These are phyloP conservation scores for Paralichthys olivaceus DNA, from an alignment of 2,113 vertebrate genomes.

Conservation along the genomic window DNA sequence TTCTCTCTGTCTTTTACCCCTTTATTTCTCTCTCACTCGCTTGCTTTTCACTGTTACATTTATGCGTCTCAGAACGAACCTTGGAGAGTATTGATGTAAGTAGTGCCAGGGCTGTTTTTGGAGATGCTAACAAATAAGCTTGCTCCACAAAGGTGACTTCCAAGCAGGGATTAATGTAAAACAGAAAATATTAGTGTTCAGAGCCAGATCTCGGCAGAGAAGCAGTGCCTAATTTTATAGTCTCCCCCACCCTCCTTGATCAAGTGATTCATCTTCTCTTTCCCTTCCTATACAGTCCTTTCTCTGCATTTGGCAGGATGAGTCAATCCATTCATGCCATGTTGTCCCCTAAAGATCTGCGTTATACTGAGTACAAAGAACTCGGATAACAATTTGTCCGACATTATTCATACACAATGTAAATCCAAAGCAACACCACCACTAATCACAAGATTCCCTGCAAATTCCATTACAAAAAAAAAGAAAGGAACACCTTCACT, in stretches of 20 bases:
- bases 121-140: constrained; percentile 56
- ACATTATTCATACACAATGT: background rate
- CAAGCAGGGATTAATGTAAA: constrained; percentile 62
- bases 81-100: constrained; percentile 59
- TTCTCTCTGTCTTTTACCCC: background rate
- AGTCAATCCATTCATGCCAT: constrained; percentile 26
- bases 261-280: constrained; percentile 48
- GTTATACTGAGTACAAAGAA: constrained; percentile 4
- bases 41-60: constrained; percentile 37
- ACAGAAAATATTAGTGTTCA: constrained; percentile 54
- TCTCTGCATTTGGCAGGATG: constrained; percentile 35
- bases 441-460: background rate
- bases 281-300: constrained; percentile 27
- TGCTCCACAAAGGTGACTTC: constrained; percentile 60
- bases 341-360: background rate
- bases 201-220: constrained; percentile 38
- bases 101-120: constrained; percentile 61
- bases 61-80: constrained; percentile 47
- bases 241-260: background rate
- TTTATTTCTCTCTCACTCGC: constrained; percentile 4
- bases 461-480: background rate
- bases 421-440: background rate
- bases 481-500: background rate
- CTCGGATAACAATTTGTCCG: background rate
- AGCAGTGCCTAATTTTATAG: constrained; percentile 39